Base-by-base conservation (phyloP, 2,888 invertebrate species). In the Pyrochroa serraticornis region DNA sequence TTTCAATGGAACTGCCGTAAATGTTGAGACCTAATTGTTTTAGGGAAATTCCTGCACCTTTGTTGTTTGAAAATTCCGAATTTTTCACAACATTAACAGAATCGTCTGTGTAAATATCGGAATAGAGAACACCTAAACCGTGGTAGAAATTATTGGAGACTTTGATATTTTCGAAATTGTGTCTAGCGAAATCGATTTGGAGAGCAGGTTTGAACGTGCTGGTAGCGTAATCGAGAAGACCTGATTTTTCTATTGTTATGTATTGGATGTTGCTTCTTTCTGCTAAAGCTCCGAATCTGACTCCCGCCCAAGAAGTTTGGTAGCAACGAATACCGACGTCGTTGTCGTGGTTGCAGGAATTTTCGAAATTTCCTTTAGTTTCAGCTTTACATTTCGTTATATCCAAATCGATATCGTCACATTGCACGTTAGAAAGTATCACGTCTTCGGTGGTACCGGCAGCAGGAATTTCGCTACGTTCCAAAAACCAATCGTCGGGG, bases 241-340 rank as follows among this genome's bases (percentile, higher is more conserved):
- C 99, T 3, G 97, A 95, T 77, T 89, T 90, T 79, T 97, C 95
- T 39, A 97, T 87, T 1, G 90, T 91, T 5, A 95, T 85, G 69
- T 90, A 93, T 75, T 95, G 93, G 60, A 97, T 82, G 73, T 93
- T 92, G 12, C 92, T 89, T 67, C 93, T 83, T 74, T 93, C 92
- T 0, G 97, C 90, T 49, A 95, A 82, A 51, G 94, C 92, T 36
- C 96, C 93, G 67, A 97, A 89, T 66, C 97, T 83, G 0, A 97
- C 81, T 0, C 97, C 97, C 0, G 96, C 95, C 97, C 97, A 97
- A 33, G 93, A 92, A 0, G 92, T 91, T 69, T 92, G 91, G 65
- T 93, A 92, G 73, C 96, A 96, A 63, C 92, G 83, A 34, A 96
- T 84, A 0, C 95, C 94, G 7, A 95, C 95, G 73, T 95, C 94